Percentiles rank a stretch among this genome's conserved stretches.
Evolutionary conservation across 1,140 invertebrate genomes (phyloP).

Genomic region (Drosophila guanche): DNA sequence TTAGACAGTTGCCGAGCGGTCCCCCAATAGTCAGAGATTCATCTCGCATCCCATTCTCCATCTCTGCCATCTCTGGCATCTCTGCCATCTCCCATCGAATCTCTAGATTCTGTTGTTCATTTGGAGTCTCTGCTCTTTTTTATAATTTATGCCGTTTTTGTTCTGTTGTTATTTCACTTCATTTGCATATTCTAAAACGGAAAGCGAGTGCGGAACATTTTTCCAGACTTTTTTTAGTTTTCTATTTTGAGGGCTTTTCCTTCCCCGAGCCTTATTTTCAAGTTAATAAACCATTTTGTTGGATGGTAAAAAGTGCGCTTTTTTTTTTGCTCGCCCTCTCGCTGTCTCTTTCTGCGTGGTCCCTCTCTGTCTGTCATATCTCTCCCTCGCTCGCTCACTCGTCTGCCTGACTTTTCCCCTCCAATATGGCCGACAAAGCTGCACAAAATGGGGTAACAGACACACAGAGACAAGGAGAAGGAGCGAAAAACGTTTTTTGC

Average conservation of each 20-base stretch:
- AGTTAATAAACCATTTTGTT: slow-evolving; percentile 74
- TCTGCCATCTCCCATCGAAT: slow-evolving; percentile 50
- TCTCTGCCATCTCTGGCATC: slow-evolving; percentile 59
- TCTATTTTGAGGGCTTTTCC: slow-evolving; percentile 6
- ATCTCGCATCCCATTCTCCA: slow-evolving; percentile 21
- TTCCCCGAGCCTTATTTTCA: slow-evolving; percentile 48
- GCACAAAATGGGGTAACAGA: slow-evolving; percentile 43
- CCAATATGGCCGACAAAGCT: slow-evolving; percentile 59
- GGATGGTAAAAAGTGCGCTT: slow-evolving; percentile 36
- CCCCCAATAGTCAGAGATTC: slow-evolving; percentile 25
- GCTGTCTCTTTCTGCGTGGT: neutral
- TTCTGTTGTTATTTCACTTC: slow-evolving; percentile 50
- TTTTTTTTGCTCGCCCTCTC: slow-evolving; percentile 32
- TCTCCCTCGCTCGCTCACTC: slow-evolving; percentile 16
- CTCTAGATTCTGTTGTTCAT: slow-evolving; percentile 14
- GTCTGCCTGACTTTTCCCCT: slow-evolving; percentile 45
- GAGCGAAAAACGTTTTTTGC: slow-evolving; percentile 27
- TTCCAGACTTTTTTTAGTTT: slow-evolving; percentile 24
- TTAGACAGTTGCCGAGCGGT: slow-evolving; percentile 74
- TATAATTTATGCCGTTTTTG: slow-evolving; percentile 65
- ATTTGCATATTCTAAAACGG: slow-evolving; percentile 70
- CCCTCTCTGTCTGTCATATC: slow-evolving; percentile 7
- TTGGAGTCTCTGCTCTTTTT: slow-evolving; percentile 5
- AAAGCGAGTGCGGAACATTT: slow-evolving; percentile 18
- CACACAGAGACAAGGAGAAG: slow-evolving; percentile 13